Evolutionary conservation across 2,888 invertebrate species (phyloP), one percentile per base, ranked within the genome.

Genomic region (Danaus chrysippus): DNA sequence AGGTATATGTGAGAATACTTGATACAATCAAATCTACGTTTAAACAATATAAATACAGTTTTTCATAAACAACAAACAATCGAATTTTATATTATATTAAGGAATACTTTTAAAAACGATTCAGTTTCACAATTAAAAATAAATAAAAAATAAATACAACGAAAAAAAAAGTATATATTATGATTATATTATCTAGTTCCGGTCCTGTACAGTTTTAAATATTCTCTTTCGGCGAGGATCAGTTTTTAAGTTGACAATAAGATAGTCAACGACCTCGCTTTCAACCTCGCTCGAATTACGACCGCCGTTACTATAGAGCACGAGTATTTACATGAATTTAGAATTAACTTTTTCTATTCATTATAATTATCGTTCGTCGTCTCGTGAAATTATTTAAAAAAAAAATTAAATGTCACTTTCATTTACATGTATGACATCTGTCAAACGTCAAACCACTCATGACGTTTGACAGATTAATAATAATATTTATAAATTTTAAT

Each of bases 201-300:
- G 3, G 23, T 34, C 23, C 23, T 8, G 23, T 23, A 23, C 23
- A 34, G 23, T 34, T 1, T 34, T 34, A 8, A 34, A 34, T 34
- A 43, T 43, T 43, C 10, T n/a, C 11, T 43, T 43, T 17, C 15
- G n/a, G 49, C 54, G 42, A 73, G 73, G 77, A 77, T 79, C 83
- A 83, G 82, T 82, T 86, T 87, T 86, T 87, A 82, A 88, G 86
- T 82, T 83, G 80, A 81, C 83, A 84, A 68, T 81, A 77, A 77
- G 73, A 76, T 85, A 85, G 87, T 78, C 87, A 85, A 78, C 84
- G 88, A 87, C 87, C 88, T 87, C 86, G 79, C 73, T 82, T 77
- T 82, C 83, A 83, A 83, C 84, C 84, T 85, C 83, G 84, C 76
- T 73, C 72, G 73, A 77, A 70, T 69, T 73, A 75, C 73, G 74